A percentile compares a stretch with the other conserved stretches of the same genome.
Conservation (phyloP, 2,797 vertebrate species). For the Lerista edwardsae region DNA sequence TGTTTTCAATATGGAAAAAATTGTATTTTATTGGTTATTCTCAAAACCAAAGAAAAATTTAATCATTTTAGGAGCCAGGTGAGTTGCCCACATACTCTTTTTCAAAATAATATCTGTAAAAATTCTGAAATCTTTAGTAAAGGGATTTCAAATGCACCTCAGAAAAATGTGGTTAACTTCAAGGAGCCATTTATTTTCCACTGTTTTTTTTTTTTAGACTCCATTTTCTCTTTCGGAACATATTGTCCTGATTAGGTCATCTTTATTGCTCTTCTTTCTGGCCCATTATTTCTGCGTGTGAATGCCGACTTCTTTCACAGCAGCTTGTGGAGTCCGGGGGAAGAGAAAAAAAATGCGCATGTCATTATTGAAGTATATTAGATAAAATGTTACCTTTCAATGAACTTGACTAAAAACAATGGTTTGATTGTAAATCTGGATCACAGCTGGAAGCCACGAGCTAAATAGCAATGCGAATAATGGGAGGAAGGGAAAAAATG, state of each 20-base stretch:
- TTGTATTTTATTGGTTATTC: background rate
- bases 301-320: background rate
- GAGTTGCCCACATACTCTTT: background rate
- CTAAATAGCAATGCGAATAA: conserved; percentile 47
- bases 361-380: conserved; percentile 20
- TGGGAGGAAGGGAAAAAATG: conserved; percentile 14
- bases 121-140: conserved; percentile 15
- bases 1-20: background rate
- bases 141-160: conserved; percentile 10
- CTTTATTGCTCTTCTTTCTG: background rate
- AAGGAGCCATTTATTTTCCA: conserved; percentile 5
- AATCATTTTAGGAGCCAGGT: background rate
- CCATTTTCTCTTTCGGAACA: conserved; percentile 29
- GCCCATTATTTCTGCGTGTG: conserved; percentile 1
- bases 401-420: conserved; percentile 43
- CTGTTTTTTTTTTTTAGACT: background rate
- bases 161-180: conserved; percentile 15
- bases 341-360: conserved; percentile 32
- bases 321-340: conserved; percentile 9
- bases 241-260: background rate
- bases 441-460: conserved; percentile 50
- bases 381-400: conserved; percentile 37
- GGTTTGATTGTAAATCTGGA: conserved; percentile 46
- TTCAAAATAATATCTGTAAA: background rate
- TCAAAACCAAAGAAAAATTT: background rate